A percentile compares a stretch with the other conserved stretches of the same genome.
phyloP scores from a whole-genome alignment of 2,797 vertebrate species.

The Propithecus deckenii region DNA sequence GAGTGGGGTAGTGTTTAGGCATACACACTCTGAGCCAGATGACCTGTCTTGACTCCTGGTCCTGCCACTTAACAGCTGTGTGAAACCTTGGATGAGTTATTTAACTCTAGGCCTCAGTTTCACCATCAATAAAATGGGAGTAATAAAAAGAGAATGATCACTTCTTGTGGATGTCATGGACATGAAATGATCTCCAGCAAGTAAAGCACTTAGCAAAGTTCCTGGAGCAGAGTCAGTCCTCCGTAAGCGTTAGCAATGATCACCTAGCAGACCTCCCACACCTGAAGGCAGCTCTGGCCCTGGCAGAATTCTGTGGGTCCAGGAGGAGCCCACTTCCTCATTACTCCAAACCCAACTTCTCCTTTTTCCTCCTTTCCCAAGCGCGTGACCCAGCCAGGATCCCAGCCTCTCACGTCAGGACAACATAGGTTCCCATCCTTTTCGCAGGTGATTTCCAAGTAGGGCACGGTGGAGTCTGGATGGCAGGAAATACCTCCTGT shows the following conservation, averaged over 20 bases:
- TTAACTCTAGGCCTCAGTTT: background rate
- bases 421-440: background rate
- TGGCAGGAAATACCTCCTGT: background rate
- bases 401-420: background rate
- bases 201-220: background rate
- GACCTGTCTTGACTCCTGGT: background rate
- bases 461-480: background rate
- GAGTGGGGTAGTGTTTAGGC: background rate
- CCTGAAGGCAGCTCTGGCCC: background rate
- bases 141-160: background rate
- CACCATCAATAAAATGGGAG: background rate
- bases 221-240: background rate
- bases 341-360: background rate
- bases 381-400: background rate
- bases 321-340: background rate
- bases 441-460: background rate
- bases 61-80: background rate
- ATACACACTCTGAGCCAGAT: no score
- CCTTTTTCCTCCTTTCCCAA: background rate
- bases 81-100: background rate
- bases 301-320: background rate
- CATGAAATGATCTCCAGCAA: background rate
- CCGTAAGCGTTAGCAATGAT: fast-evolving
- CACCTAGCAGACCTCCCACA: no score
- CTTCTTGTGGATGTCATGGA: background rate